phyloP scores from a whole-genome alignment of 2,113 vertebrate genomes.

The Callipepla californica region DNA sequence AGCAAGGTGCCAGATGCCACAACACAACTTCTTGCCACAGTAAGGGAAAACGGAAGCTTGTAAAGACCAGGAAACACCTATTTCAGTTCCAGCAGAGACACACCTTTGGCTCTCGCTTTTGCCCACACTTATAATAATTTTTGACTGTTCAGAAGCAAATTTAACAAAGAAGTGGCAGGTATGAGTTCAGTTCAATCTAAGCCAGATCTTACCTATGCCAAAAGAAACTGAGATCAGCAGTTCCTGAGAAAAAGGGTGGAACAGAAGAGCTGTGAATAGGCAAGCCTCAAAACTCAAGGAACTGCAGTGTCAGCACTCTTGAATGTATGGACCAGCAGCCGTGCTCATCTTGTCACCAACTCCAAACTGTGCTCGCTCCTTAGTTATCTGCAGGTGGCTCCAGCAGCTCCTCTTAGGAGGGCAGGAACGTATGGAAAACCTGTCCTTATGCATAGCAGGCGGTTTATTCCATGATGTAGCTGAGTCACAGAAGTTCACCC shows the following conservation, averaged over 20 bases:
- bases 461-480: too few species aligned
- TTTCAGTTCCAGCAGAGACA: neutral
- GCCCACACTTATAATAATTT: rapidly evolving
- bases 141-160: neutral
- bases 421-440: neutral
- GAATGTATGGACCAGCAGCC: neutral
- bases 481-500: rapidly evolving
- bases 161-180: neutral
- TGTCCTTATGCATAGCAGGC: rapidly evolving
- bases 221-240: too few species aligned
- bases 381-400: neutral
- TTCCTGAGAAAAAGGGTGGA: neutral
- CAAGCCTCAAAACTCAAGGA: neutral
- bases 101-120: neutral
- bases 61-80: neutral
- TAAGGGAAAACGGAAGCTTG: neutral
- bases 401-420: neutral
- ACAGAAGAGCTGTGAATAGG: neutral
- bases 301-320: rapidly evolving
- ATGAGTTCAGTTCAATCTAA: neutral
- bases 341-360: rapidly evolving
- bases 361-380: neutral
- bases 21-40: neutral
- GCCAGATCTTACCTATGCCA: neutral
- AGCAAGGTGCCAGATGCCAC: neutral